phyloP scores from a whole-genome alignment of 1,140 invertebrate species.

The Drosophila kohkoa region DNA sequence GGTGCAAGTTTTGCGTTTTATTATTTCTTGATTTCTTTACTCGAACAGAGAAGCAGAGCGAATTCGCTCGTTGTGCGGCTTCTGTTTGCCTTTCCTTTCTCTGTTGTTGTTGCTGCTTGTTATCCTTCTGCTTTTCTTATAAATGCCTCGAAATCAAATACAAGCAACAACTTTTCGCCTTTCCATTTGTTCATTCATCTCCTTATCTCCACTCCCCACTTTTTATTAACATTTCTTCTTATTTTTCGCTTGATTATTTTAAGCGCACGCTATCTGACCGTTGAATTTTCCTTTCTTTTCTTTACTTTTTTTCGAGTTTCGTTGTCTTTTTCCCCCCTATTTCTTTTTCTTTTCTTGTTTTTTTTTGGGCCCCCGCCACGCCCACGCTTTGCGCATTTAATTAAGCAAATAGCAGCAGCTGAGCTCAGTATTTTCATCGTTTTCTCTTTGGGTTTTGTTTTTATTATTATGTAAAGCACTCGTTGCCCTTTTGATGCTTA shows the following conservation, averaged over 20 bases:
- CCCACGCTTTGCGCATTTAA: conserved; percentile 65
- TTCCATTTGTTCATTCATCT: conserved; percentile 11
- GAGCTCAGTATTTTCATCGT: conserved; percentile 35
- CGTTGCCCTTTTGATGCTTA: conserved; percentile 27
- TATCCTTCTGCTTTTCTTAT: conserved; percentile 50
- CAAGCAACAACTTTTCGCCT: conserved; percentile 32
- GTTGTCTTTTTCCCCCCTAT: conserved; percentile 6
- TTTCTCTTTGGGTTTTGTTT: conserved; percentile 15
- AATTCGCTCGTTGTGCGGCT: conserved; percentile 34
- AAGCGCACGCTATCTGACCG: conserved; percentile 48
- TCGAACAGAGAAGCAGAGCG: conserved; percentile 10
- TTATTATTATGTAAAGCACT: conserved; percentile 30
- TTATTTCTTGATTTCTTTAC: conserved; percentile 62
- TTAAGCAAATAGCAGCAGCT: conserved; percentile 76
- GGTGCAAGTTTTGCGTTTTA: conserved; percentile 45
- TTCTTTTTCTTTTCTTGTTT: conserved; percentile 25
- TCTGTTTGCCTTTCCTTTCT: conserved; percentile 2
- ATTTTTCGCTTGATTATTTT: conserved; percentile 61
- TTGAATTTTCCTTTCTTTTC: conserved; percentile 38
- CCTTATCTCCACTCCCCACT: conserved; percentile 10
- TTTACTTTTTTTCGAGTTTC: conserved; percentile 32
- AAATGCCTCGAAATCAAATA: conserved; percentile 78
- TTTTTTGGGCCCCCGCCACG: conserved; percentile 36
- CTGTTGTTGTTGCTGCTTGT: conserved; percentile 32
- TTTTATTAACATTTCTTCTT: conserved; percentile 16